phyloP scores from a whole-genome alignment of 2,888 invertebrate genomes.

The Hirtodrosophila cameraria region DNA sequence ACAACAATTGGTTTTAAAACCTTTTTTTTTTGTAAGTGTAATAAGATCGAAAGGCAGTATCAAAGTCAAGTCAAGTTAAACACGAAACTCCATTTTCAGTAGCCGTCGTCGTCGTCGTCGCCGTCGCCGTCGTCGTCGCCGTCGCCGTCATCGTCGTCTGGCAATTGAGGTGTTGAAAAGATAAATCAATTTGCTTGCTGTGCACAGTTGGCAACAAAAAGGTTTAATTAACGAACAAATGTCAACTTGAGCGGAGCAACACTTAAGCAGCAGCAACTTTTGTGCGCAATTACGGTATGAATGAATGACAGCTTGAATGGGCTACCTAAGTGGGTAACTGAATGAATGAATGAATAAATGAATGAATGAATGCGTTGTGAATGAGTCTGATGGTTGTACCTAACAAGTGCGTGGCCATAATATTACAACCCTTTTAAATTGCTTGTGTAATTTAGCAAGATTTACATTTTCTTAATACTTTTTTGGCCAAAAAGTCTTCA shows the following conservation, averaged over 20 bases:
- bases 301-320: conserved; percentile 72
- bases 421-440: conserved; percentile 19
- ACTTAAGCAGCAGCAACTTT: conserved; percentile 76
- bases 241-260: conserved; percentile 72
- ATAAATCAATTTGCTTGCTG: conserved; percentile 80
- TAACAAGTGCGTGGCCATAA: conserved; percentile 13
- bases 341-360: conserved; percentile 49
- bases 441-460: conserved; percentile 30
- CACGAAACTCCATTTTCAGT: no score
- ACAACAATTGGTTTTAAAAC: no score
- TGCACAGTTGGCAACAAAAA: conserved; percentile 74
- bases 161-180: conserved; percentile 70
- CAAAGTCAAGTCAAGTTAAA: no score
- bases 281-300: conserved; percentile 75
- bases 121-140: no score
- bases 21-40: no score
- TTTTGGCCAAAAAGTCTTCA: conserved; percentile 31
- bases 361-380: conserved; percentile 10
- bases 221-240: conserved; percentile 80
- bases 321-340: conserved; percentile 56
- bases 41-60: neutral
- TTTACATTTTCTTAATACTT: conserved; percentile 24
- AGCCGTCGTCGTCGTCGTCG: no score
- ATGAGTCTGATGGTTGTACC: conserved; percentile 23
- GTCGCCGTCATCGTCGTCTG: conserved; percentile 24